phyloP scores from a whole-genome alignment of 2,113 vertebrate genomes.

The Cisticola juncidis region DNA sequence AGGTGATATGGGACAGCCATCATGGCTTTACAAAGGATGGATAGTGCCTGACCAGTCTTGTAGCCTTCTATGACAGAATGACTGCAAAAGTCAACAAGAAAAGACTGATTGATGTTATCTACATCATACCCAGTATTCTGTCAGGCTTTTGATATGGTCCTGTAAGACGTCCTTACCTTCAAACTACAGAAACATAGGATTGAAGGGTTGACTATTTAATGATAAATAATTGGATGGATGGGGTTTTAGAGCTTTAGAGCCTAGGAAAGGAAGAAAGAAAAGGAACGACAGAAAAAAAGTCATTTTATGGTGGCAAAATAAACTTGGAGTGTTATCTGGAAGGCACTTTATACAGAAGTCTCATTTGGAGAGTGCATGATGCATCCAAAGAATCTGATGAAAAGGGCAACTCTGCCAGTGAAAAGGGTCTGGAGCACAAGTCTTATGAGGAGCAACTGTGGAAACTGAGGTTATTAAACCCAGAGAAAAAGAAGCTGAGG shows the following conservation, averaged over 20 bases:
- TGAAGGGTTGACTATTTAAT: not conserved
- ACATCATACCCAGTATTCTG: not conserved
- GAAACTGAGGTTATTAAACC: not conserved
- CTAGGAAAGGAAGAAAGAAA: not conserved
- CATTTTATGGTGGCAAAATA: not conserved
- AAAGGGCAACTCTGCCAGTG: not conserved
- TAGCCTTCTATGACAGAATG: not conserved
- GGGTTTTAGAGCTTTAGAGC: not conserved
- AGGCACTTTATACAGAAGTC: not conserved
- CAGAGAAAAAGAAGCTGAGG: not conserved
- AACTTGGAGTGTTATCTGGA: not conserved
- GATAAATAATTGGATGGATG: not conserved
- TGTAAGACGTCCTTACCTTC: not conserved
- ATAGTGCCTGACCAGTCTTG: accelerated
- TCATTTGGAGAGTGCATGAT: not conserved
- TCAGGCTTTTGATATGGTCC: not conserved
- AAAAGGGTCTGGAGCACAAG: not conserved
- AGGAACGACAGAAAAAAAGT: not conserved
- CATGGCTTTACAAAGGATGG: not conserved
- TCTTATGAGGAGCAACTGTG: not conserved
- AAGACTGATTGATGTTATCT: not conserved
- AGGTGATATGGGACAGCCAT: not conserved
- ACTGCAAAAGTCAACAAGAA: not conserved
- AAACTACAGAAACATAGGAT: not conserved
- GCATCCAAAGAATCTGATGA: not conserved